Evolutionary conservation across 2,113 vertebrate genomes (phyloP).

Genomic region (Pterocles gutturalis): DNA sequence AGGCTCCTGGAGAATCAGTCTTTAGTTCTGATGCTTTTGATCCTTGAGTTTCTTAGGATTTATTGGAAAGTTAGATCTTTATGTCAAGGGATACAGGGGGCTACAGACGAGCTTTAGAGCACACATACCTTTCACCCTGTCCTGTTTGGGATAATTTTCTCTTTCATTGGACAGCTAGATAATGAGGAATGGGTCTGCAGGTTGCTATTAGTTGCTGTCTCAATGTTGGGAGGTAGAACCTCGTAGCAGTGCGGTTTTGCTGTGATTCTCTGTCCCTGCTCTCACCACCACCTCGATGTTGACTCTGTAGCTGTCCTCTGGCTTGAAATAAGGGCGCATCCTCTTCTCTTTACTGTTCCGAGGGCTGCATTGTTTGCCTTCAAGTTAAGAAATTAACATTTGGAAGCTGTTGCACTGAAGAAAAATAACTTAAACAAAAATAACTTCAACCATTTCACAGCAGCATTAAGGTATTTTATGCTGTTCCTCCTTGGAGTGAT

Average conservation of each 20-base stretch:
- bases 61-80: not conserved
- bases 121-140: accelerated
- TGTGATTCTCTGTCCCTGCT: not conserved
- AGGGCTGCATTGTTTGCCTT: not conserved
- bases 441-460: accelerated
- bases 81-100: no score
- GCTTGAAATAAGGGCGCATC: not conserved
- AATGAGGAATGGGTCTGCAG: accelerated
- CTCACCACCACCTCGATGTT: not conserved
- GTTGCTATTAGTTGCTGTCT: not conserved
- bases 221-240: accelerated
- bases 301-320: not conserved
- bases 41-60: not conserved
- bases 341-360: not conserved
- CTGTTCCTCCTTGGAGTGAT: not conserved
- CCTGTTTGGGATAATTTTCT: not conserved
- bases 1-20: not conserved
- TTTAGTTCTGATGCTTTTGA: not conserved
- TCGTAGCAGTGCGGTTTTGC: not conserved
- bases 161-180: not conserved
- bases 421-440: not conserved
- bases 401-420: not conserved
- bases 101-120: not conserved
- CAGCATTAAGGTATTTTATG: not conserved
- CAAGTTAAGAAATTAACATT: not conserved